A percentile compares a stretch with the other conserved stretches of the same genome.
Conservation (phyloP, 1,140 invertebrate species). For the Araneus ventricosus region DNA sequence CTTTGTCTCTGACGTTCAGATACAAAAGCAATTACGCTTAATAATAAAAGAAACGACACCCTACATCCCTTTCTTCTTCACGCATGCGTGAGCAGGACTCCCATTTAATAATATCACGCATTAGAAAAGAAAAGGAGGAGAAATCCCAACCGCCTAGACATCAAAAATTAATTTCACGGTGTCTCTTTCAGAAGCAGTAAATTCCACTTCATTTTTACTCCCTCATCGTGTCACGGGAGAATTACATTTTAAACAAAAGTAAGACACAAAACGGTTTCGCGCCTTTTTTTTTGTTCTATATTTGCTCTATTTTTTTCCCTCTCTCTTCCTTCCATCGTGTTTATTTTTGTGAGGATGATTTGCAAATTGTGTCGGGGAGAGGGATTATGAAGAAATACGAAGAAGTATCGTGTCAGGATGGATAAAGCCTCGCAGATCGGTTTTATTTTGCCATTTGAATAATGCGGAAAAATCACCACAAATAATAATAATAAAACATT, state of each 20-base stretch:
- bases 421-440: neutral
- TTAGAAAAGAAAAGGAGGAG: neutral
- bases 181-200: neutral
- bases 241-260: conserved; percentile 32
- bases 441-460: conserved; percentile 44
- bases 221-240: neutral
- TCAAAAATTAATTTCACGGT: conserved; percentile 54
- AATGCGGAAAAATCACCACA: conserved; percentile 23
- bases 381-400: neutral
- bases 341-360: conserved; percentile 15
- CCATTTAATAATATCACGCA: conserved; percentile 22
- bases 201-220: conserved; percentile 13
- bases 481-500: neutral
- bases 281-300: neutral
- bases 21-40: neutral
- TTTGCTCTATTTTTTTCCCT: neutral
- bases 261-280: neutral
- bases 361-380: conserved; percentile 7
- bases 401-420: neutral
- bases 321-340: neutral
- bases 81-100: neutral
- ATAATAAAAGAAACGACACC: conserved; percentile 10
- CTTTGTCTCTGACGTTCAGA: neutral
- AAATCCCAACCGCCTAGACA: neutral
- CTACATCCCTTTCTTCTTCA: neutral